A percentile compares a stretch with the other conserved stretches of the same genome.
Conservation (phyloP, 2,888 invertebrate genomes). For the Caenorhabditis sp. region DNA sequence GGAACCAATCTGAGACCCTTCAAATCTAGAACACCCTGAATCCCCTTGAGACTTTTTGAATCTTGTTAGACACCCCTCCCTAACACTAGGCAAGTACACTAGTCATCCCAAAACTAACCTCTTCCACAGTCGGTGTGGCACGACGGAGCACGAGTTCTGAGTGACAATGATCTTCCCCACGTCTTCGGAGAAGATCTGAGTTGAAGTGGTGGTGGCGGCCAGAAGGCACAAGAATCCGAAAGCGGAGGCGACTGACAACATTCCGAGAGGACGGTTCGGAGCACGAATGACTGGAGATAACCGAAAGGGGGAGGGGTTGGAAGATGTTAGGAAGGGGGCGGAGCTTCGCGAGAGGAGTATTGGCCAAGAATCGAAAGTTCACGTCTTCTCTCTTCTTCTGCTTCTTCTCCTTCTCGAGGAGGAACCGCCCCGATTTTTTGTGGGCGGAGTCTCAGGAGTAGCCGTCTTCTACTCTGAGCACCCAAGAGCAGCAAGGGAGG, state of each 20-base stretch:
- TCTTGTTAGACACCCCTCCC: not conserved
- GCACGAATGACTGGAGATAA: slow-evolving; percentile 39
- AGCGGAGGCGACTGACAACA: not conserved
- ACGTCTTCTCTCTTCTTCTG: slow-evolving; percentile 36
- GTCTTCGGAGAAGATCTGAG: slow-evolving; percentile 42
- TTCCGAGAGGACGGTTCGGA: slow-evolving; percentile 17
- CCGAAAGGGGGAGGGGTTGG: slow-evolving; percentile 1
- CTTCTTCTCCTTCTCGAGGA: slow-evolving; percentile 17
- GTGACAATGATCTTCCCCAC: slow-evolving; percentile 42
- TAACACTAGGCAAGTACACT: too few relatives aligned
- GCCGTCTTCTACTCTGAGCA: slow-evolving; percentile 46
- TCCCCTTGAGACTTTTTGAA: not conserved
- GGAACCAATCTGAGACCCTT: too few relatives aligned
- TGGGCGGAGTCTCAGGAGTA: slow-evolving; percentile 38
- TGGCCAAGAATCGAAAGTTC: slow-evolving; percentile 56
- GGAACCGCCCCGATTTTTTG: slow-evolving; percentile 47
- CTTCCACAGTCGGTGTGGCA: slow-evolving; percentile 56
- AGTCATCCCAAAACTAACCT: slow-evolving; percentile 51
- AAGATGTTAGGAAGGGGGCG: not conserved
- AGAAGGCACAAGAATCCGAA: slow-evolving; percentile 18
- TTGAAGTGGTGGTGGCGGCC: not conserved
- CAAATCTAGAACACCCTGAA: not conserved
- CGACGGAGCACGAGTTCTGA: slow-evolving; percentile 48
- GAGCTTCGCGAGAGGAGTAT: slow-evolving; percentile 4
- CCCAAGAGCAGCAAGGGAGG: slow-evolving; percentile 22